Evolutionary conservation across 2,797 vertebrate genomes (phyloP).

Genomic region (Tapirus indicus): DNA sequence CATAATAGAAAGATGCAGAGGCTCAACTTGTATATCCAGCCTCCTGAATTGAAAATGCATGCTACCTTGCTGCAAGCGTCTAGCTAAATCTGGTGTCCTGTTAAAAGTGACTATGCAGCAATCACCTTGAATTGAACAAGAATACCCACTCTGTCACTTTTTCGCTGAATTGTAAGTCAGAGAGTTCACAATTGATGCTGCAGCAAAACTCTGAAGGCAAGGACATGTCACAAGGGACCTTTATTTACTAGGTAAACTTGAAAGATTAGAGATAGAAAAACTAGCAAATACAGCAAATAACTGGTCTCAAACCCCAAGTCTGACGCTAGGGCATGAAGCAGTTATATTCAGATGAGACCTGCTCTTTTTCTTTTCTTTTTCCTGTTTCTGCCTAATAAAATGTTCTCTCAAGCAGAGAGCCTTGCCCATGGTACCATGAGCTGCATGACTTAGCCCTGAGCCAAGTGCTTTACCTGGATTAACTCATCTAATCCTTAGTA

Average conservation of each 20-base stretch:
- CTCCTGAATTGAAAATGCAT: neutral
- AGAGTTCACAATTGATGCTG: constrained; percentile 50
- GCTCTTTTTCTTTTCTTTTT: neutral
- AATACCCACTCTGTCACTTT: constrained; percentile 44
- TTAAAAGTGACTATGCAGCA: constrained; percentile 73
- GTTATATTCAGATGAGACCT: neutral
- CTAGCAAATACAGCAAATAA: constrained; percentile 55
- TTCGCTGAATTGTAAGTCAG: constrained; percentile 75
- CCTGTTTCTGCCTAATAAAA: neutral
- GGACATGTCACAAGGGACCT: constrained; percentile 70
- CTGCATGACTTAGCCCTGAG: neutral
- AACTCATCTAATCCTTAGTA: neutral
- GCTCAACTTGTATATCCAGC: neutral
- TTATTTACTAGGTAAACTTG: constrained; percentile 47
- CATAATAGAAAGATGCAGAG: neutral
- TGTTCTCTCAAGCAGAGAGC: neutral
- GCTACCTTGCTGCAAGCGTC: neutral
- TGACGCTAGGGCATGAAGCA: neutral
- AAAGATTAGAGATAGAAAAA: constrained; percentile 56
- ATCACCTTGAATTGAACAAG: constrained; percentile 76
- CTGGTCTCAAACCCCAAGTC: neutral
- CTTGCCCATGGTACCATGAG: neutral
- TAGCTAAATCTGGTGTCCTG: constrained; percentile 62
- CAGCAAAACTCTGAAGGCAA: constrained; percentile 79
- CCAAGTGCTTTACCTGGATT: constrained; percentile 8